Conservation (phyloP, 2,888 invertebrate species). For the Ophioninae sp. region DNA sequence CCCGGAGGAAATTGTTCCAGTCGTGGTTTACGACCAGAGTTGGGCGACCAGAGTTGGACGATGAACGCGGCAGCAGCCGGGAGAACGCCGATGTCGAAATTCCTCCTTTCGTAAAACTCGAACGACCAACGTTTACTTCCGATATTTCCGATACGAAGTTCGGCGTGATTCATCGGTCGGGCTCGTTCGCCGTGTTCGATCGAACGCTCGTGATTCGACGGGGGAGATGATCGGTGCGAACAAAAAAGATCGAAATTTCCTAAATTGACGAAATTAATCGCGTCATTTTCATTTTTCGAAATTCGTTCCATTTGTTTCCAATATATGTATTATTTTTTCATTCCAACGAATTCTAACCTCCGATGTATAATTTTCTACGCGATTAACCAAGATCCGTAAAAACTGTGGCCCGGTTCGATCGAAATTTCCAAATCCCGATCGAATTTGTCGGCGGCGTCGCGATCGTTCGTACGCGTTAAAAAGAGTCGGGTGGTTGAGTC, state of each 20-base stretch:
- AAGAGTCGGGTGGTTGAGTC: conserved; percentile 5
- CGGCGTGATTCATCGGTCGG: conserved; percentile 22
- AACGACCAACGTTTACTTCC: neutral
- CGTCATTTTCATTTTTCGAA: too few relatives aligned
- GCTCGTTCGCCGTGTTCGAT: too few relatives aligned
- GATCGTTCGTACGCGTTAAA: neutral
- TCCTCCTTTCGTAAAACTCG: conserved; percentile 6
- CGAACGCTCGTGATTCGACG: too few relatives aligned
- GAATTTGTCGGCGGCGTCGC: neutral
- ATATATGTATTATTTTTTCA: too few relatives aligned
- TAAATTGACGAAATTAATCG: too few relatives aligned
- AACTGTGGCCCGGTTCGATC: too few relatives aligned
- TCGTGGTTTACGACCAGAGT: neutral
- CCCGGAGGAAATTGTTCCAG: conserved; percentile 42
- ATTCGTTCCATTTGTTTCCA: too few relatives aligned
- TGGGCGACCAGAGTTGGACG: conserved; percentile 22
- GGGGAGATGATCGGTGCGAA: too few relatives aligned
- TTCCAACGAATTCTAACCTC: too few relatives aligned
- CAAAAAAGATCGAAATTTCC: too few relatives aligned
- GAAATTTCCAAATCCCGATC: neutral
- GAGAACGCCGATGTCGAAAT: conserved; percentile 33
- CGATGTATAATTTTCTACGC: too few relatives aligned
- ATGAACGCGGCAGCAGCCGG: neutral
- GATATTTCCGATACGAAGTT: conserved; percentile 19
- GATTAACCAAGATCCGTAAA: too few relatives aligned